Base-by-base conservation (phyloP, 2,888 invertebrate species). In the Acrobasis repandana region DNA sequence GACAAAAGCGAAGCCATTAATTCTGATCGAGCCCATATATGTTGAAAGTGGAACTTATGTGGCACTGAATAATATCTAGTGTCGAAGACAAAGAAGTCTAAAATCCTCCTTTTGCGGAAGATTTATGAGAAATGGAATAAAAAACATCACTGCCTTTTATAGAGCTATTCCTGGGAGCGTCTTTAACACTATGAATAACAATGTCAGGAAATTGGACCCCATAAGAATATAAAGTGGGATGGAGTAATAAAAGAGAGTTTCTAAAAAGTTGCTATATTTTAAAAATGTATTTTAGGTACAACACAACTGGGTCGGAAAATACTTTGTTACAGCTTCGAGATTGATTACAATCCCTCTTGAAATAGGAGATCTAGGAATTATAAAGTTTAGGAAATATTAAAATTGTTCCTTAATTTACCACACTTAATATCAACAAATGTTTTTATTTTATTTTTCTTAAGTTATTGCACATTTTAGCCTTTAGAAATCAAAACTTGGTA, bases 261-360 rank as follows among this genome's bases (percentile, higher is more conserved):
- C 77, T 76, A 80, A 77, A 85, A 85, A 82, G 76, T 83, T 81
- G 72, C 81, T 90, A 80, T 88, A 88, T 83, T 88, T 82, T 75
- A 72, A 77, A 73, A 73, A 75, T 80, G 70, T 72, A 69, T 73
- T 77, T 75, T 65, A 72, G 72, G 75, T 82, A 84, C 73, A 80
- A 83, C 77, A 85, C 80, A 84, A 82, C 72, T 75, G 79, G 78
- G 67, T 87, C 83, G 74, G 84, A 88, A 89, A 88, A 88, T 88
- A 86, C 80, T 77, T 77, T 70, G 76, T 76, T 77, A 81, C 75
- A 79, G 75, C 73, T 74, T 70, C 57, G 60, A 46, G 11, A 57
- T 47, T 59, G 60, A 16, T 51, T 64, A 62, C 61, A 65, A 60
- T 62, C 61, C 63, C 62, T 61, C 60, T 63, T 61, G 54, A 65